phyloP scores from a whole-genome alignment of 2,113 vertebrate genomes.

The Bucco capensis region DNA sequence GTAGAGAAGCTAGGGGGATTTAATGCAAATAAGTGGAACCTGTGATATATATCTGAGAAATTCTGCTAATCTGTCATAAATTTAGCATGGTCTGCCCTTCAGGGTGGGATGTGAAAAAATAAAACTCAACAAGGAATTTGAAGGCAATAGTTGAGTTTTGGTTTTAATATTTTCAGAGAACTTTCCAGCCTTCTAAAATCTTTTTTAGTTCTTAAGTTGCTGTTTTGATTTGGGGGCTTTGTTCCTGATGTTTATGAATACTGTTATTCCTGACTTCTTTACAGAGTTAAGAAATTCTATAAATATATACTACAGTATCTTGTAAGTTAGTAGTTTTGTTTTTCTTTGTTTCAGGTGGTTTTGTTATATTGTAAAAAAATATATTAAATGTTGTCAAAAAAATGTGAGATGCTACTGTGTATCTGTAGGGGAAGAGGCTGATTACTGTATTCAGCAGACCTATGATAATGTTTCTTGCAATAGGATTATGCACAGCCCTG shows the following conservation, averaged over 20 bases:
- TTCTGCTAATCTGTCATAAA: background rate
- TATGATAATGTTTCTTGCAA: background rate
- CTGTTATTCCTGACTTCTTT: background rate
- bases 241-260: background rate
- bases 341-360: background rate
- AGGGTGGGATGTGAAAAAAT: background rate
- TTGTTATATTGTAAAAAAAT: background rate
- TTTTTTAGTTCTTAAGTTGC: background rate
- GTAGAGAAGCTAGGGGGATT: background rate
- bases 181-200: background rate
- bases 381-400: background rate
- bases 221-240: conserved; percentile 7
- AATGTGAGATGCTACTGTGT: background rate
- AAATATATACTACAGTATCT: background rate
- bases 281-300: background rate
- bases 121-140: conserved; percentile 3
- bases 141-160: background rate
- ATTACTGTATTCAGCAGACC: background rate
- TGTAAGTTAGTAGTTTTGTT: background rate
- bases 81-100: background rate
- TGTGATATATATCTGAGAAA: background rate
- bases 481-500: background rate
- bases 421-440: background rate
- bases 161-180: background rate
- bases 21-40: background rate